Evolutionary conservation across 2,888 invertebrate species (phyloP).

Genomic region (Drosophila incognita): DNA sequence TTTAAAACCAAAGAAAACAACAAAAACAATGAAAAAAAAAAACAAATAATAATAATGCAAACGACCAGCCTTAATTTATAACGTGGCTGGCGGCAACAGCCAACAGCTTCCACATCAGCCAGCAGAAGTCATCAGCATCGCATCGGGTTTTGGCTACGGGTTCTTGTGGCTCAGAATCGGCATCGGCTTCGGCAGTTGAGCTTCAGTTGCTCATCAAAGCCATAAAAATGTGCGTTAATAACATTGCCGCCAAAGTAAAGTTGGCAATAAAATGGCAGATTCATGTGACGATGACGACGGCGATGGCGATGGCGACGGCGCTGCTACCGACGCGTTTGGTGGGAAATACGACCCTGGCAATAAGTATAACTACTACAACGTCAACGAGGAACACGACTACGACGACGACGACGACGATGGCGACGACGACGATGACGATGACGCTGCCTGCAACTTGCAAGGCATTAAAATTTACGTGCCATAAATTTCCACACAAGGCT

Average conservation of each 20-base stretch:
- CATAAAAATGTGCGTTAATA: conserved; percentile 82
- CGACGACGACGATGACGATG: conserved; percentile 29
- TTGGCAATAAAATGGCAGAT: conserved; percentile 81
- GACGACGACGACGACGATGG: conserved; percentile 15
- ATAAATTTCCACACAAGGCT: conserved; percentile 79
- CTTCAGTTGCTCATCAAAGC: conserved; percentile 58
- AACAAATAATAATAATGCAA: conserved; percentile 25
- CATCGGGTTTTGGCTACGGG: conserved; percentile 3
- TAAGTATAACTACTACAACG: conserved; percentile 30
- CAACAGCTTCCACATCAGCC: conserved; percentile 33
- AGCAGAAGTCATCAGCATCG: conserved; percentile 3
- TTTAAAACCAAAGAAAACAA: background rate
- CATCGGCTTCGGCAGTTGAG: conserved; percentile 24
- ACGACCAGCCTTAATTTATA: conserved; percentile 56
- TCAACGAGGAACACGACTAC: conserved; percentile 17
- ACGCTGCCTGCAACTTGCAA: conserved; percentile 50
- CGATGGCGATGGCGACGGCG: conserved; percentile 52
- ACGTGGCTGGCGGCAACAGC: conserved; percentile 40
- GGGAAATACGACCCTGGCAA: conserved; percentile 64
- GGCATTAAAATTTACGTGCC: conserved; percentile 80
- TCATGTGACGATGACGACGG: conserved; percentile 70
- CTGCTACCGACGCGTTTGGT: conserved; percentile 66
- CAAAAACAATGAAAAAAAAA: background rate
- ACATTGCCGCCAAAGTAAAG: conserved; percentile 80
- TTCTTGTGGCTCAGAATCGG: conserved; percentile 1